Percentiles rank a stretch among this genome's conserved stretches.
phyloP scores from a whole-genome alignment of 2,888 invertebrate species.

The Glaucopsyche alexis region DNA sequence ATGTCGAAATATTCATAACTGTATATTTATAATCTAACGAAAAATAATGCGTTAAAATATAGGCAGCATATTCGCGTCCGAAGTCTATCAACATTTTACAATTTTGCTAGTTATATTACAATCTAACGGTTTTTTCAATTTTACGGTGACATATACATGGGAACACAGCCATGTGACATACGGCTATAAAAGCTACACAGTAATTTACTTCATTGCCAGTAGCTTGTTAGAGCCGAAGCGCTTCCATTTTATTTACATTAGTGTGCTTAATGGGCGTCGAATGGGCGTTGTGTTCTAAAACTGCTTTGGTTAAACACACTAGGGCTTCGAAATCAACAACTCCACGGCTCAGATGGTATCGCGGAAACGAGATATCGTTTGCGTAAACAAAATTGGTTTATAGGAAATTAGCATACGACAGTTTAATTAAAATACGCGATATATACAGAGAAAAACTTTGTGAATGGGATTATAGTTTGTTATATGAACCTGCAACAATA shows the following conservation, averaged over 20 bases:
- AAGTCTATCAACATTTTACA: no score
- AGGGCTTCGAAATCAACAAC: slow-evolving; percentile 39
- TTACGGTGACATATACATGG: no score
- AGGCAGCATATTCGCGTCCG: no score
- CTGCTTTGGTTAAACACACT: slow-evolving; percentile 53
- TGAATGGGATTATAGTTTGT: no score
- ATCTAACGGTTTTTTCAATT: no score
- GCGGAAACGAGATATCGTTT: neutral
- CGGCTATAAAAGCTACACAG: slow-evolving; percentile 1
- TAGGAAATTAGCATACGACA: neutral
- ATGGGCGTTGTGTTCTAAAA: slow-evolving; percentile 47
- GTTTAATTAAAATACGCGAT: neutral
- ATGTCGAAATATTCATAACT: no score
- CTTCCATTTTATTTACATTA: slow-evolving; percentile 32
- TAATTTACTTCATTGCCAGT: slow-evolving; percentile 16
- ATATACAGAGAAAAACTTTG: neutral
- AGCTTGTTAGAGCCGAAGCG: neutral
- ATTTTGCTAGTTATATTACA: no score
- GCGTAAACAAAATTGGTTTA: neutral
- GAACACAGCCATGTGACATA: neutral
- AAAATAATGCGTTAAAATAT: no score
- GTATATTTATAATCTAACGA: no score
- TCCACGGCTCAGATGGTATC: slow-evolving; percentile 29
- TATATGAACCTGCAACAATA: no score
- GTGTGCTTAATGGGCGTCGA: slow-evolving; percentile 46